Evolutionary conservation across 2,888 invertebrate species (phyloP).

Genomic region (Apotomis capreana): DNA sequence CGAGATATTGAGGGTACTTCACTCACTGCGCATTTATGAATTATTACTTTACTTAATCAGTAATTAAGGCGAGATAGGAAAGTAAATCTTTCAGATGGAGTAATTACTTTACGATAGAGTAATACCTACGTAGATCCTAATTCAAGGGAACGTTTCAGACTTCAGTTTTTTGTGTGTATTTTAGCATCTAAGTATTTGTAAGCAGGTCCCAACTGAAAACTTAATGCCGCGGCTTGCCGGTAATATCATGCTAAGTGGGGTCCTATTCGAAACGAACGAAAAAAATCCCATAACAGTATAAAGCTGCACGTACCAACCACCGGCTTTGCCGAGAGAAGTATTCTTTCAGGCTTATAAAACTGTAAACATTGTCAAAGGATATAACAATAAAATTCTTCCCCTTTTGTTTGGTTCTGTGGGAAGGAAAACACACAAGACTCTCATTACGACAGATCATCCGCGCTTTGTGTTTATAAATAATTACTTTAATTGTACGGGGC

Average conservation of each 20-base stretch:
- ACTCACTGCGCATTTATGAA: slow-evolving; percentile 12
- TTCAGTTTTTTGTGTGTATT: too few relatives aligned
- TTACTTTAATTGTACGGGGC: slow-evolving; percentile 17
- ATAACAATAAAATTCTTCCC: slow-evolving; percentile 4
- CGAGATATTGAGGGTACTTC: slow-evolving; percentile 20
- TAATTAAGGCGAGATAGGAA: neutral
- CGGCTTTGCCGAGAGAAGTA: neutral
- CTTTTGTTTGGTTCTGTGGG: neutral
- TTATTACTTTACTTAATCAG: neutral
- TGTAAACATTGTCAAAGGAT: slow-evolving; percentile 1
- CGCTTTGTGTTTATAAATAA: slow-evolving; percentile 24
- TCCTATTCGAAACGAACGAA: neutral
- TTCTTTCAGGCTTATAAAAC: neutral
- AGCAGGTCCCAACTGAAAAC: too few relatives aligned
- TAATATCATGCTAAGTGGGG: too few relatives aligned
- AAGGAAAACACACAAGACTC: slow-evolving; percentile 11
- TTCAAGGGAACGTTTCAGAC: too few relatives aligned
- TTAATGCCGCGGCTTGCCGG: too few relatives aligned
- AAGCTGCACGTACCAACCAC: neutral
- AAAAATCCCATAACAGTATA: neutral
- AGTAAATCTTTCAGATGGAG: too few relatives aligned
- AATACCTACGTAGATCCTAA: too few relatives aligned
- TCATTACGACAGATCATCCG: slow-evolving; percentile 13
- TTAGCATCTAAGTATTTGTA: too few relatives aligned
- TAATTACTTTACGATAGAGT: too few relatives aligned